Evolutionary conservation across 2,888 invertebrate genomes (phyloP).

Genomic region (Eilema depressum): DNA sequence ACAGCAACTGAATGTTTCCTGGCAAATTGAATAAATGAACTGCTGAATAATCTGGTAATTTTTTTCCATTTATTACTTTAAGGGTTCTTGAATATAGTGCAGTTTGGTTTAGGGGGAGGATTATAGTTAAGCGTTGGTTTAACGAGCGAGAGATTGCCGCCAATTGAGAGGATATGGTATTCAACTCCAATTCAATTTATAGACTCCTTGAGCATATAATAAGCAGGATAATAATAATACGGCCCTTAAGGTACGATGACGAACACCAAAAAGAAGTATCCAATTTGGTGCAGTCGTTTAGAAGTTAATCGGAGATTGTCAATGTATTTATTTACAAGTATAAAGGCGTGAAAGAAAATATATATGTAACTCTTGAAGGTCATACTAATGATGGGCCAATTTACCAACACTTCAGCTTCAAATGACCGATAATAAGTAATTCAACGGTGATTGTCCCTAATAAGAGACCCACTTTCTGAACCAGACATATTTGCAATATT

Average conservation of each 20-base stretch:
- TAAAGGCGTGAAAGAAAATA: neutral
- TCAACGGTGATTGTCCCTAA: conserved; percentile 44
- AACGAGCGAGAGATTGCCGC: too few species aligned
- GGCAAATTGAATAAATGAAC: neutral
- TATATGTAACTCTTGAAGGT: conserved; percentile 29
- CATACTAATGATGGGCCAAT: conserved; percentile 39
- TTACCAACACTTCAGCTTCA: conserved; percentile 24
- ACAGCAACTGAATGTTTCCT: conserved; percentile 8
- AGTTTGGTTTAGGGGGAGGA: neutral
- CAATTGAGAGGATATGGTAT: too few species aligned
- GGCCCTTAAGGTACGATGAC: too few species aligned
- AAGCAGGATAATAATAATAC: too few species aligned
- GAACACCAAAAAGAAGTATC: too few species aligned
- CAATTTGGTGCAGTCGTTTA: too few species aligned
- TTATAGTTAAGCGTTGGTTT: too few species aligned
- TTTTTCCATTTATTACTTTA: neutral
- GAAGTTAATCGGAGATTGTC: too few species aligned
- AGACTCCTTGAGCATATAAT: too few species aligned
- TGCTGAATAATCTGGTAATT: neutral
- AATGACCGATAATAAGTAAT: conserved; percentile 26
- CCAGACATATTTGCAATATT: conserved; percentile 30
- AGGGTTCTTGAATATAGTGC: neutral
- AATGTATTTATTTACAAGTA: too few species aligned
- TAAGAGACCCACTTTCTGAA: conserved; percentile 36
- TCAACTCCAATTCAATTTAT: too few species aligned